Evolutionary conservation across 2,797 vertebrate species (phyloP).

Genomic region (Schizopygopsis malacanthus): DNA sequence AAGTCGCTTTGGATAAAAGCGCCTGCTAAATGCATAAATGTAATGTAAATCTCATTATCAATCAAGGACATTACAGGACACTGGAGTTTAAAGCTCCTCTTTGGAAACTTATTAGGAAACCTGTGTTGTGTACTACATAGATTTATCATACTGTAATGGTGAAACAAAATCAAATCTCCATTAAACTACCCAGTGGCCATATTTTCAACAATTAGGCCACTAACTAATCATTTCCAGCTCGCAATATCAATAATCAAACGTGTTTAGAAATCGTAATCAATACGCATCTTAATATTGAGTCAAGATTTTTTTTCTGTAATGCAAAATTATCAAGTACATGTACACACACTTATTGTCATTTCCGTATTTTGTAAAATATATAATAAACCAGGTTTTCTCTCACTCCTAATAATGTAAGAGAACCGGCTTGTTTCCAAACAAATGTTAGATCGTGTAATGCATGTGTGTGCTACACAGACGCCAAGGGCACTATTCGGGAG

Average conservation of each 20-base stretch:
- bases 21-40: too few relatives aligned
- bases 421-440: background rate
- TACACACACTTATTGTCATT: background rate
- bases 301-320: background rate
- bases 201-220: too few relatives aligned
- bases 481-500: slow-evolving; percentile 97
- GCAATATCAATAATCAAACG: background rate
- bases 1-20: too few relatives aligned
- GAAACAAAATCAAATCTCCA: background rate
- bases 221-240: background rate
- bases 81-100: background rate
- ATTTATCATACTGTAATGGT: background rate
- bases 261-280: background rate
- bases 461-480: slow-evolving; percentile 77
- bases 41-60: background rate
- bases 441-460: background rate
- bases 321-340: background rate
- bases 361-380: background rate
- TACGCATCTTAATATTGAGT: background rate
- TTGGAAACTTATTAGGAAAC: background rate
- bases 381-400: background rate
- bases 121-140: too few relatives aligned
- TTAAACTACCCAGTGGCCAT: background rate
- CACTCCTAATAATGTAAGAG: background rate
- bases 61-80: background rate